These are phyloP conservation scores for Leptinotarsa undecemlineata DNA, from an alignment of 1,140 invertebrate species.

Conservation along the genomic window DNA sequence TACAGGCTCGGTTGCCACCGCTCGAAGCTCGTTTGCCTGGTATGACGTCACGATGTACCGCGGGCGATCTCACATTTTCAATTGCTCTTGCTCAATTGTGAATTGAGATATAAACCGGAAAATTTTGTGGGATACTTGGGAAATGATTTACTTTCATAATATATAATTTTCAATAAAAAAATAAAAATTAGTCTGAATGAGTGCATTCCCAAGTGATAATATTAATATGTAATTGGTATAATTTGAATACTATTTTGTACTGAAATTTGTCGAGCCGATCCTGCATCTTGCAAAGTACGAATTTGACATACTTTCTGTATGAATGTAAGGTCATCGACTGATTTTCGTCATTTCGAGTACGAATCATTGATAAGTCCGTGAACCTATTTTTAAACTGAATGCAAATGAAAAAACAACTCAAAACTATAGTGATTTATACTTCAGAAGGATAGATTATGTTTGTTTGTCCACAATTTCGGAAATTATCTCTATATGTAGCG, in stretches of 20 bases:
- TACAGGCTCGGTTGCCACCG: too few relatives aligned
- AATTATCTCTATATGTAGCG: background rate
- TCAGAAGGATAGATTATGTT: background rate
- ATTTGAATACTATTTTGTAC: background rate
- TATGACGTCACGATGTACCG: too few relatives aligned
- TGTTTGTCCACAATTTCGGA: constrained; percentile 2
- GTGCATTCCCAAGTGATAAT: too few relatives aligned
- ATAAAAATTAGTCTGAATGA: too few relatives aligned
- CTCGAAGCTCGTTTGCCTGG: too few relatives aligned
- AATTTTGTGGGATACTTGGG: too few relatives aligned
- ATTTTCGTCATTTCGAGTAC: background rate
- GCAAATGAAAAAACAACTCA: constrained; percentile 2
- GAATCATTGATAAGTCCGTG: background rate
- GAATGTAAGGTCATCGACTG: constrained; percentile 7
- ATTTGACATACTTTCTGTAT: constrained; percentile 3
- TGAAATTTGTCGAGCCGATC: background rate
- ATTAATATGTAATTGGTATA: too few relatives aligned
- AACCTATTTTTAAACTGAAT: background rate
- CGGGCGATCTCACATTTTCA: too few relatives aligned
- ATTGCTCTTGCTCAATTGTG: too few relatives aligned
- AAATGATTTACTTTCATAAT: too few relatives aligned
- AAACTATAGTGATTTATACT: background rate
- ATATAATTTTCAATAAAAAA: too few relatives aligned
- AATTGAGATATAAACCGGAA: too few relatives aligned
- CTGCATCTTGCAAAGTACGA: background rate